Evolutionary conservation across 2,888 invertebrate genomes (phyloP), one percentile per base, ranked within the genome.

Genomic region (Pyrrhia umbra): DNA sequence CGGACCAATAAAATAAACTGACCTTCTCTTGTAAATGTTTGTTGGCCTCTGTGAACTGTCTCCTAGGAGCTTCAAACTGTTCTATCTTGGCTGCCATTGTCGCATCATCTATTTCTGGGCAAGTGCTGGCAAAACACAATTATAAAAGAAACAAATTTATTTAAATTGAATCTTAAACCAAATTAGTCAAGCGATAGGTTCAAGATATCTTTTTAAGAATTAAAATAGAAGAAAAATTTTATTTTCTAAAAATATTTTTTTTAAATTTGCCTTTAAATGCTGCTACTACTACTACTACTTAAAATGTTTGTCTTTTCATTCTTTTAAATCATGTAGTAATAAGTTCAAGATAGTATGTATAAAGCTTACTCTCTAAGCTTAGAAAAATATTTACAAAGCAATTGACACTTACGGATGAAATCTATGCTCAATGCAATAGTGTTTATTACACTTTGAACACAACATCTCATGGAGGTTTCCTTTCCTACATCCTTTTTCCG

Each of bases 361-460:
- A n/a, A n/a, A n/a, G n/a, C n/a, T n/a, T n/a, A n/a, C n/a, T n/a
- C n/a, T n/a, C n/a, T n/a, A n/a, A 13, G 9, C 9, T 18, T 8
- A 10, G 16, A 5, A 20, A 16, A 1, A 1, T 8, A 23, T 0
- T 2, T 8, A 34, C 3, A 3, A 25, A 10, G 13, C 3, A 27
- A 27, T 6, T 6, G 15, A 45, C 76, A 93, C 95, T 94, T 88
- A 95, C 95, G 86, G 87, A 76, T 95, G 95, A 83, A 95, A 95
- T 58, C 97, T 95, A 85, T 97, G 97, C 39, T 94, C 90, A 21
- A 97, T 91, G 87, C 97, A 97, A 86, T 95, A 97, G 88, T 97
- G 96, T 80, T 96, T 95, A 15, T 92, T 88, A 85, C 97, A 97
- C 73, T 96, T 96, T 3, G 90, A 82, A 86, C 97, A 97, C 9